Evolutionary conservation across 2,797 vertebrate species (phyloP).

Genomic region (Sebastes variabilis): DNA sequence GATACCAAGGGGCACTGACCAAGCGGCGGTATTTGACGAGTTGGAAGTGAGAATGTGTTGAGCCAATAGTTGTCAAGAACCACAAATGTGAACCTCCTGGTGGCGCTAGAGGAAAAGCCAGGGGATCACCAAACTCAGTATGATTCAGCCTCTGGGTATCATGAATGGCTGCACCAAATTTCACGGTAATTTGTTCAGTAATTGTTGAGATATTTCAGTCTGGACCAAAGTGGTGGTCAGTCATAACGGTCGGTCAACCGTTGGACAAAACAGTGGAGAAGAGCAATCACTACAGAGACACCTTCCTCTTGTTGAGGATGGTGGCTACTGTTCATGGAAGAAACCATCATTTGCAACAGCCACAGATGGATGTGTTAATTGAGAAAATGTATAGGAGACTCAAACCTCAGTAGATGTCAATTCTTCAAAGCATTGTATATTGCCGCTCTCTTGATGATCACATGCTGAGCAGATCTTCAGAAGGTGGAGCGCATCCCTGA

Average conservation of each 20-base stretch:
- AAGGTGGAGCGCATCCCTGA: neutral
- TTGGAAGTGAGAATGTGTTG: neutral
- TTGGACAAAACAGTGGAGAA: neutral
- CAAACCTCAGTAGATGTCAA: neutral
- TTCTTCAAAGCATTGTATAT: neutral
- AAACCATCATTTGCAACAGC: neutral
- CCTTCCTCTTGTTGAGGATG: neutral
- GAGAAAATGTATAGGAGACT: neutral
- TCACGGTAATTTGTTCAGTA: neutral
- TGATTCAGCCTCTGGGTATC: neutral
- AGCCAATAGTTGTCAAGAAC: neutral
- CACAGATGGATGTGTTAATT: neutral
- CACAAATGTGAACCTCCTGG: neutral
- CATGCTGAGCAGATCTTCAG: neutral
- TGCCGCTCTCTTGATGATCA: neutral
- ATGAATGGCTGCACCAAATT: neutral
- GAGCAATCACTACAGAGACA: neutral
- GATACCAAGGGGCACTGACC: neutral
- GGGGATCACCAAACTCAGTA: neutral
- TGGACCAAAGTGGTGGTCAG: neutral
- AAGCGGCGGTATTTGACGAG: neutral
- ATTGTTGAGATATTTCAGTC: neutral
- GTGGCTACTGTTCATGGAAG: neutral
- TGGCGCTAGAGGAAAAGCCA: neutral
- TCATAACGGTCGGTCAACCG: fast-evolving